A percentile compares a stretch with the other conserved stretches of the same genome.
These are phyloP conservation scores for Pipa parva DNA, from an alignment of 2,113 vertebrate genomes.

Conservation along the genomic window DNA sequence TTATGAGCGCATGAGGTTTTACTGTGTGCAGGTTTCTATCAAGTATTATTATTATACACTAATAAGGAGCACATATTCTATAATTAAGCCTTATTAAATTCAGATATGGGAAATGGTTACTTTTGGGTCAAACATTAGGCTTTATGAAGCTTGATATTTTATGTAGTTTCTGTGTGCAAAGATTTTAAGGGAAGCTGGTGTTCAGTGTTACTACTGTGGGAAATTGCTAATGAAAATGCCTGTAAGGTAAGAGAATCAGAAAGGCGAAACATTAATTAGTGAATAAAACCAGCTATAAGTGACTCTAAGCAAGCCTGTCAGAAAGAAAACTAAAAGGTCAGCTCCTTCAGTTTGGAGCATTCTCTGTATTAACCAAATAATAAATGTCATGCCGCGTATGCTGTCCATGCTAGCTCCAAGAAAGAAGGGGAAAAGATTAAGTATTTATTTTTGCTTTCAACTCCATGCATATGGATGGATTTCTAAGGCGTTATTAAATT, in stretches of 20 bases:
- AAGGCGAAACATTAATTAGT: slow-evolving; percentile 37
- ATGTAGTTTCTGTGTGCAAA: background rate
- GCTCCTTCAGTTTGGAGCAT: slow-evolving; percentile 34
- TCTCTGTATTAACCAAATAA: slow-evolving; percentile 37
- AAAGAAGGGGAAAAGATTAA: slow-evolving; percentile 9
- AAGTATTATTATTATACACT: no score
- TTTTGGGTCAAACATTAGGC: no score
- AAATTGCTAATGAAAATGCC: slow-evolving; percentile 26
- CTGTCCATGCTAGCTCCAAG: slow-evolving; percentile 24
- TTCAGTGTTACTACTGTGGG: slow-evolving; percentile 4
- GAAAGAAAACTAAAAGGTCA: slow-evolving; percentile 39
- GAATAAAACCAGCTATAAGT: slow-evolving; percentile 37
- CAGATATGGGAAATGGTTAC: no score
- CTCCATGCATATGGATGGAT: background rate
- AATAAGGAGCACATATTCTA: no score
- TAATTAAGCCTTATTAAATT: no score
- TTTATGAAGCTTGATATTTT: no score
- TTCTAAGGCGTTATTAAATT: background rate
- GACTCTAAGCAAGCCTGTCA: slow-evolving; percentile 34
- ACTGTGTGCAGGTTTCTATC: no score
- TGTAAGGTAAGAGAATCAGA: slow-evolving; percentile 13
- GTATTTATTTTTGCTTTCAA: slow-evolving; percentile 19
- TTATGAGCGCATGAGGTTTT: no score
- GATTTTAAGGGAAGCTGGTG: slow-evolving; percentile 2
- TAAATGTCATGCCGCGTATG: slow-evolving; percentile 35